phyloP scores from a whole-genome alignment of 2,113 vertebrate species.

The Anseranas semipalmata region DNA sequence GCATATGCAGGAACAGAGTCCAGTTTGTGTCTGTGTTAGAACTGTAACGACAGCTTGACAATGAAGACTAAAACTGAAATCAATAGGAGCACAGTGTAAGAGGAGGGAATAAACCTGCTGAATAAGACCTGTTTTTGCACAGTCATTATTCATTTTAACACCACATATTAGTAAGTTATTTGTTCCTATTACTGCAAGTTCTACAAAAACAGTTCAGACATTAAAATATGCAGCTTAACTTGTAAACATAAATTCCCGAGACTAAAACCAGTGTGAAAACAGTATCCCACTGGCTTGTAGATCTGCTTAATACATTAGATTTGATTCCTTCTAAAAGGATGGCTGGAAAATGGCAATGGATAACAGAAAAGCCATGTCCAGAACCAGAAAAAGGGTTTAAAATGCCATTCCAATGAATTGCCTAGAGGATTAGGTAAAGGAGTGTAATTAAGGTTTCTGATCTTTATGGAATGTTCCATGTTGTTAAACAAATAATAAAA shows the following conservation, averaged over 20 bases:
- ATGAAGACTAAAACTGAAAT: neutral
- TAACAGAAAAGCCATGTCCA: neutral
- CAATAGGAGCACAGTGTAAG: neutral
- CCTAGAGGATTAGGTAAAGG: neutral
- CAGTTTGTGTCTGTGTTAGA: neutral
- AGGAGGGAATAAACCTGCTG: neutral
- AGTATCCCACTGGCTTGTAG: neutral
- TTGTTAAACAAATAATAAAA: constrained; percentile 67
- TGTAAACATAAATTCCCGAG: neutral
- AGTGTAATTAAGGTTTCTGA: constrained; percentile 2
- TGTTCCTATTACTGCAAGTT: neutral
- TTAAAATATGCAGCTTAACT: neutral
- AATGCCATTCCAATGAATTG: neutral
- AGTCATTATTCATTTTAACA: neutral
- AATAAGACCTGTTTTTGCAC: neutral
- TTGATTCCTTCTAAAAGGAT: neutral
- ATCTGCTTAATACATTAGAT: neutral
- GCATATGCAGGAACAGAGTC: neutral
- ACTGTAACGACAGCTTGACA: neutral
- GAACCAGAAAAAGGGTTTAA: neutral
- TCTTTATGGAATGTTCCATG: constrained; percentile 39
- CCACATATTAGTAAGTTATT: neutral
- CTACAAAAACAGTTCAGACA: neutral
- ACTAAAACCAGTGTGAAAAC: neutral
- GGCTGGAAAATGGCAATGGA: neutral